These are phyloP conservation scores for Sitophilus oryzae DNA, from an alignment of 1,140 invertebrate species.

Conservation along the genomic window DNA sequence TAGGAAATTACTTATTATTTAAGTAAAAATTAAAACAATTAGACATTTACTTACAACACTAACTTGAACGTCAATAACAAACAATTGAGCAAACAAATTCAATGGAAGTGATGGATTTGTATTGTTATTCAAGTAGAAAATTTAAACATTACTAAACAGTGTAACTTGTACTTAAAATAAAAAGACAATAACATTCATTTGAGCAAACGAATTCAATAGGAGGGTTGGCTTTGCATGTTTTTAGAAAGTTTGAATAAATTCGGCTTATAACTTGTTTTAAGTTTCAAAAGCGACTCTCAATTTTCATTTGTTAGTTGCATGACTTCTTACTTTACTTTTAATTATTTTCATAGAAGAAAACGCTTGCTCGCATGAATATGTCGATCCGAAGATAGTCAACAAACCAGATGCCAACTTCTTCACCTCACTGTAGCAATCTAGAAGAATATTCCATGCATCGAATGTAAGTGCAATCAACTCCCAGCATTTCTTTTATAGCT, in stretches of 20 bases:
- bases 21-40: no score
- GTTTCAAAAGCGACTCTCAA: conserved; percentile 30
- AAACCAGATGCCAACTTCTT: conserved; percentile 34
- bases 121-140: no score
- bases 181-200: no score
- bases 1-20: no score
- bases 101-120: no score
- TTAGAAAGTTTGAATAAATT: conserved; percentile 27
- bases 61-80: no score
- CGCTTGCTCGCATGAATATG: conserved; percentile 33
- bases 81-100: no score
- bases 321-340: conserved; percentile 36
- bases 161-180: no score
- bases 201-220: no score
- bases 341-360: conserved; percentile 35
- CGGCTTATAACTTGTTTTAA: conserved; percentile 31
- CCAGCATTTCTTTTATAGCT: conserved; percentile 30
- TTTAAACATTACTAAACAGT: no score
- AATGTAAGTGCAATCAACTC: conserved; percentile 30
- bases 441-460: conserved; percentile 33
- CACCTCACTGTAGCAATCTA: conserved; percentile 32
- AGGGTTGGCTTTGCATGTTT: conserved; percentile 30
- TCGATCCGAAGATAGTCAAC: conserved; percentile 28
- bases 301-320: conserved; percentile 34
- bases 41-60: no score